phyloP scores from a whole-genome alignment of 1,140 invertebrate genomes.

The Antheraea mylitta region DNA sequence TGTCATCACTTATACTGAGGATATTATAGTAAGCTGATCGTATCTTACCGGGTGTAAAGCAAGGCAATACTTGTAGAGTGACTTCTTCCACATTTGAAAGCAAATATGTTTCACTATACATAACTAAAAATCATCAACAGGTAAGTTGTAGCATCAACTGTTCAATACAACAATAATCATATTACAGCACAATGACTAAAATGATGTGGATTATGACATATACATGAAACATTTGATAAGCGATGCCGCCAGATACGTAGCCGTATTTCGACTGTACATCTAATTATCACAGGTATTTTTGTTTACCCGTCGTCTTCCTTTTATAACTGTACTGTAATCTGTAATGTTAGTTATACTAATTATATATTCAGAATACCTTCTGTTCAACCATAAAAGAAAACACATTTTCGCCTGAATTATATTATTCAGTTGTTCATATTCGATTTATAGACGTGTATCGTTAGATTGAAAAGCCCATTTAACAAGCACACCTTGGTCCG shows the following conservation, averaged over 20 bases:
- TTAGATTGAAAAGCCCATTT: conserved; percentile 38
- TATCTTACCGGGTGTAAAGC: conserved; percentile 77
- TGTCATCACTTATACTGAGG: conserved; percentile 70
- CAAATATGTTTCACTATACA: conserved; percentile 76
- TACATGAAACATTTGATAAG: conserved; percentile 50
- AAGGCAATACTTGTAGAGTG: conserved; percentile 77
- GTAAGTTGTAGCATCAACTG: conserved; percentile 75
- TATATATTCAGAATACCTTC: conserved; percentile 31
- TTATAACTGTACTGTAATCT: not conserved
- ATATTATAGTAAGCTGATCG: conserved; percentile 77
- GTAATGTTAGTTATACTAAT: conserved; percentile 9
- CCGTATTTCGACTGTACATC: not conserved
- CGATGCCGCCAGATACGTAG: conserved; percentile 35
- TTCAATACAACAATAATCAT: conserved; percentile 62
- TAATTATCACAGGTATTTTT: not conserved
- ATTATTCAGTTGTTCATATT: not conserved
- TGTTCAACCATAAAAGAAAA: conserved; percentile 36
- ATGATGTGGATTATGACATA: conserved; percentile 63
- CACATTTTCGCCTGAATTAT: too few relatives aligned
- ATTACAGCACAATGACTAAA: conserved; percentile 72
- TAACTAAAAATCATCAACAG: conserved; percentile 73
- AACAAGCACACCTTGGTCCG: conserved; percentile 53
- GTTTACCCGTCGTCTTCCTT: not conserved
- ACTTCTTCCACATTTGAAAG: conserved; percentile 78
- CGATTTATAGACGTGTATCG: conserved; percentile 31